A percentile compares a stretch with the other conserved stretches of the same genome.
Conservation (phyloP, 1,140 invertebrate genomes). For the Eufriesea mexicana region DNA sequence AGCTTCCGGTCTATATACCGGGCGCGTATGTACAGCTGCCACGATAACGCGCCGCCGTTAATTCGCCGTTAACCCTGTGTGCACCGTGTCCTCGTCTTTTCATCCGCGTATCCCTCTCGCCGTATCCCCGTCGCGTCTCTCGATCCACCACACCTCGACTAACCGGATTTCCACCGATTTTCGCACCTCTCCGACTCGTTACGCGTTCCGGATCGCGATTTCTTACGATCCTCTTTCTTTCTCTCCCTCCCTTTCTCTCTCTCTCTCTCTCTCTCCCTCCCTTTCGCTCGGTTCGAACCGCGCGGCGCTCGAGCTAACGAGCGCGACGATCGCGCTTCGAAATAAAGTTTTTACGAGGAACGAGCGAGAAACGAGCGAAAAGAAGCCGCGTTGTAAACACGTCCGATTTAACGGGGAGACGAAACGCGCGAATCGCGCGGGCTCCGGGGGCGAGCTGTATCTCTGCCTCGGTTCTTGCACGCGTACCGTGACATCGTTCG, state of each 20-base stretch:
- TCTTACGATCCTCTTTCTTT: background rate
- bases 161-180: constrained; percentile 6
- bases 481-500: background rate
- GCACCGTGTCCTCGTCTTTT: background rate
- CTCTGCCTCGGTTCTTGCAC: background rate
- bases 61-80: constrained; percentile 10
- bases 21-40: constrained; percentile 4
- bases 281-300: no score
- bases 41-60: constrained; percentile 11
- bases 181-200: background rate
- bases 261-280: background rate
- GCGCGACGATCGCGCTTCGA: background rate
- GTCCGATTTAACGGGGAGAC: background rate
- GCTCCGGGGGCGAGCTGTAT: background rate
- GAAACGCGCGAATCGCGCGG: background rate
- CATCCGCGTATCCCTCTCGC: background rate
- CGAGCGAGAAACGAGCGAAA: background rate
- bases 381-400: constrained; percentile 21
- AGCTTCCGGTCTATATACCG: constrained; percentile 29
- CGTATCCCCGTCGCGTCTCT: background rate
- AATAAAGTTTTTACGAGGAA: background rate
- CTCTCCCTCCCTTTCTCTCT: background rate
- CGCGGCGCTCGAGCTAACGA: background rate
- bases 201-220: background rate
- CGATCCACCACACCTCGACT: background rate